Conservation (phyloP, 2,113 vertebrate species). For the Cheilinus undulatus region DNA sequence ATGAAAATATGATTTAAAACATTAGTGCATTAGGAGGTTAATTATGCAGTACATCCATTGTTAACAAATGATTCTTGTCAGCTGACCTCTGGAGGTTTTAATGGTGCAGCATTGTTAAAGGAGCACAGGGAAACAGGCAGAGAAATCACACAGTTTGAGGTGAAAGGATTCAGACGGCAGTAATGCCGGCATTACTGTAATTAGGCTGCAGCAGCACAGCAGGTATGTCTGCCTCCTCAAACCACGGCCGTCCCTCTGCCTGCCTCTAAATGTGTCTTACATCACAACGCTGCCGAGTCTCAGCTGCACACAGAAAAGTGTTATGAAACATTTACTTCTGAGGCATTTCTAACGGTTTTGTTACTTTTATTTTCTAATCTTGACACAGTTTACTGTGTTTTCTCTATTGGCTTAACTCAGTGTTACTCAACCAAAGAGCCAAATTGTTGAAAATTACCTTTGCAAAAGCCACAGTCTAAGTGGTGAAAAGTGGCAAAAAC, state of each 20-base stretch:
- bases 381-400: background rate
- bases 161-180: conserved; percentile 47
- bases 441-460: no score
- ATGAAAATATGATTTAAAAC: background rate
- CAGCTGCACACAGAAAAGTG: background rate
- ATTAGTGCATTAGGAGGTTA: background rate
- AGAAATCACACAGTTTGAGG: conserved; percentile 41
- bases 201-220: conserved; percentile 56
- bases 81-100: conserved; percentile 30
- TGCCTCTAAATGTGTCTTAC: conserved; percentile 10
- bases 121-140: conserved; percentile 26
- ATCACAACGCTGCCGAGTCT: conserved; percentile 22
- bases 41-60: background rate
- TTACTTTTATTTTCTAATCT: background rate
- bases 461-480: no score
- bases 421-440: no score
- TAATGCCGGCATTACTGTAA: conserved; percentile 44
- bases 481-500: no score
- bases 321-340: conserved; percentile 1
- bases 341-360: background rate
- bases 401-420: no score
- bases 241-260: conserved; percentile 52
- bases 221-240: conserved; percentile 64
- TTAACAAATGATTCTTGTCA: conserved; percentile 24
- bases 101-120: conserved; percentile 24